Conservation (phyloP, 2,888 invertebrate species). For the Dyspetes luteomarginatus region DNA sequence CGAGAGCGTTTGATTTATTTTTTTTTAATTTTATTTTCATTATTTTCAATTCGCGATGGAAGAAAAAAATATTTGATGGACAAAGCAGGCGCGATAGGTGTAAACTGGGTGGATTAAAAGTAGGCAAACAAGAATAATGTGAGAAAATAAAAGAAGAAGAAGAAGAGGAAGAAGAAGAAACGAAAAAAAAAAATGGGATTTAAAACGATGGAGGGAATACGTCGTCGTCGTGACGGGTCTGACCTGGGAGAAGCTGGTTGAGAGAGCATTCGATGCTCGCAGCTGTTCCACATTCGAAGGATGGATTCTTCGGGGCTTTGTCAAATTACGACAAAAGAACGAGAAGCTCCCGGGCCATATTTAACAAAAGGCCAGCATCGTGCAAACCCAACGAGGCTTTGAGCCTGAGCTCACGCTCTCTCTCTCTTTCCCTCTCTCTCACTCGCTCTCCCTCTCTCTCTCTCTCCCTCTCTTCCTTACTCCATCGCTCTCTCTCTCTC, state of each 20-base stretch:
- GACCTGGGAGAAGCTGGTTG: slow-evolving; percentile 75
- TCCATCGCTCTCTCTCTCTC: slow-evolving; percentile 10
- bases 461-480: slow-evolving; percentile 3
- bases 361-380: slow-evolving; percentile 59
- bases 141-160: background rate
- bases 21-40: too few species aligned
- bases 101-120: background rate
- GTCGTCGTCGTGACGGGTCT: slow-evolving; percentile 58
- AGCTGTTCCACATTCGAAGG: slow-evolving; percentile 83
- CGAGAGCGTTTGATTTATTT: too few species aligned
- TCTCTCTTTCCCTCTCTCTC: slow-evolving; percentile 33
- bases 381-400: background rate
- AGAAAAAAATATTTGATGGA: background rate
- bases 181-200: background rate
- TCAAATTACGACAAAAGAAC: slow-evolving; percentile 78
- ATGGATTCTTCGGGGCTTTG: slow-evolving; percentile 82
- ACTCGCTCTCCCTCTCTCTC: slow-evolving; percentile 24
- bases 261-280: slow-evolving; percentile 80
- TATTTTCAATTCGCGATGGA: too few species aligned
- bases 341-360: slow-evolving; percentile 67
- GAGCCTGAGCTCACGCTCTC: slow-evolving; percentile 4
- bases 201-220: slow-evolving; percentile 7
- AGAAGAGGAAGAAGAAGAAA: background rate
- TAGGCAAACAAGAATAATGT: background rate
- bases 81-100: background rate